Percentiles rank a stretch among this genome's conserved stretches.
phyloP scores from a whole-genome alignment of 2,888 invertebrate genomes.

The Sisyra terminalis region DNA sequence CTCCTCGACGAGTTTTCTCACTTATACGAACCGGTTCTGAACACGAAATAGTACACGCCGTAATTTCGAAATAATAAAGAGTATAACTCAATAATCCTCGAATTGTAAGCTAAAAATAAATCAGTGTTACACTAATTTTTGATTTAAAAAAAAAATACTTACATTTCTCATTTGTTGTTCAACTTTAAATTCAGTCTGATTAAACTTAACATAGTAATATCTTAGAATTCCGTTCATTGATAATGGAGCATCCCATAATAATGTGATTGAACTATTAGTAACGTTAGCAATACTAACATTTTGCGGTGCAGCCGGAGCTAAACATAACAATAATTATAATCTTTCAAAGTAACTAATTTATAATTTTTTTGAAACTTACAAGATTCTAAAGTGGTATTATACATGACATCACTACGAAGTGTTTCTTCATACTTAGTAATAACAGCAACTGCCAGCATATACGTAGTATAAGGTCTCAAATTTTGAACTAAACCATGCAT shows the following conservation, averaged over 20 bases:
- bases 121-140: no score
- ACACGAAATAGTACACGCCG: slow-evolving; percentile 25
- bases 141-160: no score
- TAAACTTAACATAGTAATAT: slow-evolving; percentile 45
- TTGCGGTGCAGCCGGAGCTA: slow-evolving; percentile 40
- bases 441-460: slow-evolving; percentile 51
- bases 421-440: slow-evolving; percentile 36
- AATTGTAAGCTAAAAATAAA: slow-evolving; percentile 18
- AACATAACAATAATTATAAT: slow-evolving; percentile 11
- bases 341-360: slow-evolving; percentile 1
- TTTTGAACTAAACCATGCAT: slow-evolving; percentile 38
- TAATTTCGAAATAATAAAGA: slow-evolving; percentile 23
- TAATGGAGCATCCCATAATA: slow-evolving; percentile 53
- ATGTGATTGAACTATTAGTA: slow-evolving; percentile 40
- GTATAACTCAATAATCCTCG: slow-evolving; percentile 19
- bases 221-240: slow-evolving; percentile 56
- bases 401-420: slow-evolving; percentile 38
- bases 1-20: slow-evolving; percentile 26
- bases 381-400: slow-evolving; percentile 53
- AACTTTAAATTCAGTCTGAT: slow-evolving; percentile 24
- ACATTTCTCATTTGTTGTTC: no score
- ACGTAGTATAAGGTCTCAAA: slow-evolving; percentile 58
- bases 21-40: slow-evolving; percentile 19
- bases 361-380: slow-evolving; percentile 24
- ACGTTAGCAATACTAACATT: slow-evolving; percentile 40